These are phyloP conservation scores for Prolemur simus DNA, from an alignment of 2,113 vertebrate genomes.

Conservation along the genomic window DNA sequence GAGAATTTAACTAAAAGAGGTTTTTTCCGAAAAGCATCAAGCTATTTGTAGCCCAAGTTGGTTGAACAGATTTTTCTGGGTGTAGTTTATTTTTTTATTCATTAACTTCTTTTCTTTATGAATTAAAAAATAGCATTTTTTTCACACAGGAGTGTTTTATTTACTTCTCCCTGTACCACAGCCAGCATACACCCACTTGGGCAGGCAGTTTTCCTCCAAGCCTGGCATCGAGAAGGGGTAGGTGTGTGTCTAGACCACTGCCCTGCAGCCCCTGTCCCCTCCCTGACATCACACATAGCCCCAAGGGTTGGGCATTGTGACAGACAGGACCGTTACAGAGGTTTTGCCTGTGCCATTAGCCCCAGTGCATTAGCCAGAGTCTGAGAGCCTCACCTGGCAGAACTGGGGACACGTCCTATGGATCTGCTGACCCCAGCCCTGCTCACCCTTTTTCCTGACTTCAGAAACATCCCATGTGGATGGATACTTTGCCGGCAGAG, in stretches of 20 bases:
- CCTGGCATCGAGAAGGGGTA: neutral
- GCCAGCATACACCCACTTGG: neutral
- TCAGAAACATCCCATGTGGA: neutral
- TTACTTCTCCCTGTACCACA: conserved; percentile 47
- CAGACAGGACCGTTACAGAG: neutral
- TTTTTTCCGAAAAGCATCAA: conserved; percentile 31
- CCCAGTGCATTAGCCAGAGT: neutral
- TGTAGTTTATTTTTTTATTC: conserved; percentile 64
- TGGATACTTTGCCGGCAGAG: no score
- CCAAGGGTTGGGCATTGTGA: neutral
- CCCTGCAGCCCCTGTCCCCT: fast-evolving
- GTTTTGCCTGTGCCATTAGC: neutral
- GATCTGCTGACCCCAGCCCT: neutral
- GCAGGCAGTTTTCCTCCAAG: neutral
- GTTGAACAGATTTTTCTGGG: conserved; percentile 72
- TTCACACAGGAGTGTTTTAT: conserved; percentile 27
- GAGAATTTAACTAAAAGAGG: conserved; percentile 7
- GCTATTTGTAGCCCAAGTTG: conserved; percentile 72
- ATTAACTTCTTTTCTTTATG: conserved; percentile 74
- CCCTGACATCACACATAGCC: neutral
- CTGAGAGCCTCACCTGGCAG: neutral
- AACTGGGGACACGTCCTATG: fast-evolving
- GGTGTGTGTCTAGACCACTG: no score
- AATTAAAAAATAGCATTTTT: conserved; percentile 64
- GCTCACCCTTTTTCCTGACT: neutral